phyloP scores from a whole-genome alignment of 2,113 vertebrate genomes.

The Cettia cetti region DNA sequence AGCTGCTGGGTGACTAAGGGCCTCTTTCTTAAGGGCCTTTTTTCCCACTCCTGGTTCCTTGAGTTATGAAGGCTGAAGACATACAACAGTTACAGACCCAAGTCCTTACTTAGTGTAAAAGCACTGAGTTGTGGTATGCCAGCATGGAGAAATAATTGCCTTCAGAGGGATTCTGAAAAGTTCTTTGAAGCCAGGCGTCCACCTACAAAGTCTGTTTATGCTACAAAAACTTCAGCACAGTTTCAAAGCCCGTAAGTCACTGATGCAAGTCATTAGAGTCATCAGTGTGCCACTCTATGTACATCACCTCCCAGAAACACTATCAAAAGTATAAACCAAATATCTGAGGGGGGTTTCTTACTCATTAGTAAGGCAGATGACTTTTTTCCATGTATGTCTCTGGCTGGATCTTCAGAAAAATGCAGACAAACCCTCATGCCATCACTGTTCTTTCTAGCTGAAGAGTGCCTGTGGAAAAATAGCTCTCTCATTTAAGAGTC shows the following conservation, averaged over 20 bases:
- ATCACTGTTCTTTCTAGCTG: neutral
- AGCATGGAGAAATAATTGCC: neutral
- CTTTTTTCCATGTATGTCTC: neutral
- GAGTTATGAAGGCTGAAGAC: neutral
- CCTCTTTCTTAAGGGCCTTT: neutral
- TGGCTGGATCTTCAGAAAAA: neutral
- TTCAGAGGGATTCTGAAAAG: neutral
- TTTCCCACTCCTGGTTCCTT: neutral
- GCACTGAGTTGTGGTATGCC: neutral
- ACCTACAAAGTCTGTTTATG: neutral
- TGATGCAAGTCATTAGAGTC: neutral
- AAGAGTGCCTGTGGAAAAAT: neutral
- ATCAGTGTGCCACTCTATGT: neutral
- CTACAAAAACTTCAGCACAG: neutral
- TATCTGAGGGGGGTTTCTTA: neutral
- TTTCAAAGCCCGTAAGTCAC: neutral
- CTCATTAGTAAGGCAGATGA: neutral
- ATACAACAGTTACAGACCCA: neutral
- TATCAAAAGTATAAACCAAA: neutral
- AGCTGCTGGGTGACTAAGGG: rapidly evolving
- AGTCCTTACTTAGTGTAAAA: neutral
- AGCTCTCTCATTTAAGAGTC: neutral
- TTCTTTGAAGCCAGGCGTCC: neutral
- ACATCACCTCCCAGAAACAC: neutral
- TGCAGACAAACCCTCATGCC: neutral